Conservation (phyloP, 2,113 vertebrate genomes). For the Balaenoptera acutorostrata region DNA sequence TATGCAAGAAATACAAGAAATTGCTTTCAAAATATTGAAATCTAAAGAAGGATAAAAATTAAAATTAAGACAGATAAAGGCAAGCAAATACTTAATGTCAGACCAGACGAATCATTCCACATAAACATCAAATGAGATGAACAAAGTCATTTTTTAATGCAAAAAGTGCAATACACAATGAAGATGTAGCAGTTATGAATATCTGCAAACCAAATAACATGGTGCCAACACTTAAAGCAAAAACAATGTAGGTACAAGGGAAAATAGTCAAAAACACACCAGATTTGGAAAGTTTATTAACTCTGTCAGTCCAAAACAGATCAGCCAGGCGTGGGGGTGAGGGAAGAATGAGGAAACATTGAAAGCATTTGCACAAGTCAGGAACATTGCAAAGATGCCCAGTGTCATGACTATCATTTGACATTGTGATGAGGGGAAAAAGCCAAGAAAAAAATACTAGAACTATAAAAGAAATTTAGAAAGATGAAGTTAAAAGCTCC, state of each 20-base stretch:
- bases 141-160: background rate
- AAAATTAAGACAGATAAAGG: constrained; percentile 15
- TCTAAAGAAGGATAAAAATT: background rate
- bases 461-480: background rate
- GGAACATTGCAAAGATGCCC: background rate
- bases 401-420: background rate
- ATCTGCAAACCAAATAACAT: background rate
- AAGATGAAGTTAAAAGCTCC: background rate
- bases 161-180: background rate
- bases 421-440: background rate
- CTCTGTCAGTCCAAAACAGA: background rate
- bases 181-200: background rate
- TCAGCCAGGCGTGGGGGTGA: background rate
- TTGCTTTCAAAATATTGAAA: background rate
- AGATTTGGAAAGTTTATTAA: background rate
- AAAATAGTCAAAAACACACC: background rate
- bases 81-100: background rate
- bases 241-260: background rate
- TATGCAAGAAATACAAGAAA: background rate
- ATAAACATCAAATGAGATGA: background rate
- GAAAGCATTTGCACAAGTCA: background rate
- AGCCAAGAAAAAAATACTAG: background rate
- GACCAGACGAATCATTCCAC: background rate
- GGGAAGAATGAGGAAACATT: background rate
- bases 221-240: background rate